These are phyloP conservation scores for Xyliphius kryptos DNA, from an alignment of 2,113 vertebrate species.

Conservation along the genomic window DNA sequence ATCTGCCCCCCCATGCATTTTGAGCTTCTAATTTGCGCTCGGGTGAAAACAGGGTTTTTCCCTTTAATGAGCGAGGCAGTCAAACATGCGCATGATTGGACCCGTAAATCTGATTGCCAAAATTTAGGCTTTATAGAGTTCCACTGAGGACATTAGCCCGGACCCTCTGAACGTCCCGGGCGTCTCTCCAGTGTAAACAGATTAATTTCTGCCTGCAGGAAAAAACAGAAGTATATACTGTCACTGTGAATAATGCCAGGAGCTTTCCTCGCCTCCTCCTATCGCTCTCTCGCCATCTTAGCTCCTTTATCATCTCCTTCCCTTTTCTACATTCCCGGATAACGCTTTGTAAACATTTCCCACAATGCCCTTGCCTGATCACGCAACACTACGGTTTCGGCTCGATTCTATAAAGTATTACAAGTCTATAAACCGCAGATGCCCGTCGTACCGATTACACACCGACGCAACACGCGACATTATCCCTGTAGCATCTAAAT, in stretches of 20 bases:
- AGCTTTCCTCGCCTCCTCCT: conserved; percentile 8
- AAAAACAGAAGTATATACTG: conserved; percentile 7
- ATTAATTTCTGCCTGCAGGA: conserved; percentile 23
- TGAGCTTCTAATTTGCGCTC: not conserved
- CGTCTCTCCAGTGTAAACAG: conserved; percentile 31
- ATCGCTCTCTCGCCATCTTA: not conserved
- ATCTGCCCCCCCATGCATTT: not conserved
- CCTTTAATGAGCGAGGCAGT: not conserved
- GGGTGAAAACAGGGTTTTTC: not conserved
- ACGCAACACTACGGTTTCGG: not conserved
- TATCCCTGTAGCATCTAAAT: conserved; percentile 1
- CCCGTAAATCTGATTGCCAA: not conserved
- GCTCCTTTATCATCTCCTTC: conserved; percentile 3
- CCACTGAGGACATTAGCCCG: too few species aligned
- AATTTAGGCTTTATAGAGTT: not conserved
- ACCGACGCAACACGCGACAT: not conserved
- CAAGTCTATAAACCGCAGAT: conserved; percentile 11
- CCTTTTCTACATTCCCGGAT: not conserved
- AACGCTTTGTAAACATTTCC: not conserved
- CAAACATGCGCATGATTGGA: not conserved
- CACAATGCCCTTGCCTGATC: not conserved
- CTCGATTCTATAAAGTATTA: conserved; percentile 13
- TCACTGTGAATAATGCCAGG: conserved; percentile 23
- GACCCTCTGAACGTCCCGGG: conserved; percentile 7
- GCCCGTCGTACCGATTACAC: conserved; percentile 19